Evolutionary conservation across 1,140 invertebrate genomes (phyloP).

Genomic region (Eciton burchellii): DNA sequence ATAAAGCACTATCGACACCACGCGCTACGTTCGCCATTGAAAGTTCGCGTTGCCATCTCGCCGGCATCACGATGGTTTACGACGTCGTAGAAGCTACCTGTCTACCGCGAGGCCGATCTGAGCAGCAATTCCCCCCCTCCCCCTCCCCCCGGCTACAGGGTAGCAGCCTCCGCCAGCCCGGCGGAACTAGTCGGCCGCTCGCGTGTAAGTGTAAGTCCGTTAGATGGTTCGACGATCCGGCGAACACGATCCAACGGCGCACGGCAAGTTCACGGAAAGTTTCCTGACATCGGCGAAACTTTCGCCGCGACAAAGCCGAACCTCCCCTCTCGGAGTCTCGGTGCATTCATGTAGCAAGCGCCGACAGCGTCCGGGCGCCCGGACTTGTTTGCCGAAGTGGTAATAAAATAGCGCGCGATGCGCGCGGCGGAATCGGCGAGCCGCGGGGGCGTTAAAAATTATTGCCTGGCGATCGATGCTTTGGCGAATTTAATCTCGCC

Average conservation of each 20-base stretch:
- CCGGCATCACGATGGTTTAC: constrained; percentile 30
- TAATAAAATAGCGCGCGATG: constrained; percentile 63
- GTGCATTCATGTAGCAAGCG: constrained; percentile 14
- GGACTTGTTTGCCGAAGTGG: constrained; percentile 31
- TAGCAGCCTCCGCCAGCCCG: not conserved
- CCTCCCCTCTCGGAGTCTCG: constrained; percentile 9
- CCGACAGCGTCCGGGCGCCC: not conserved
- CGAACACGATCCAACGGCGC: constrained; percentile 51
- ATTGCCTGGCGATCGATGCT: constrained; percentile 52
- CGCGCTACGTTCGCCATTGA: constrained; percentile 10
- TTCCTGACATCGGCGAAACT: constrained; percentile 66
- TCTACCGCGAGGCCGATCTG: constrained; percentile 12
- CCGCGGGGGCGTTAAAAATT: constrained; percentile 48
- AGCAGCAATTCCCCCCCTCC: too few species aligned
- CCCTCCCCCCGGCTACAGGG: not conserved
- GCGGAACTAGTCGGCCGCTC: constrained; percentile 12
- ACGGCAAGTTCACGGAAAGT: constrained; percentile 63
- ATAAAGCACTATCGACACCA: constrained; percentile 37
- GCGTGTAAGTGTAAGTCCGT: constrained; percentile 70
- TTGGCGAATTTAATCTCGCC: constrained; percentile 49
- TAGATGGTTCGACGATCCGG: constrained; percentile 71
- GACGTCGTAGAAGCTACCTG: constrained; percentile 41
- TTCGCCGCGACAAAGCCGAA: constrained; percentile 58
- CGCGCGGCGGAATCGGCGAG: constrained; percentile 36
- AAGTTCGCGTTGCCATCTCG: constrained; percentile 16